Conservation (phyloP, 2,113 vertebrate genomes). For the Tauraco erythrolophus region DNA sequence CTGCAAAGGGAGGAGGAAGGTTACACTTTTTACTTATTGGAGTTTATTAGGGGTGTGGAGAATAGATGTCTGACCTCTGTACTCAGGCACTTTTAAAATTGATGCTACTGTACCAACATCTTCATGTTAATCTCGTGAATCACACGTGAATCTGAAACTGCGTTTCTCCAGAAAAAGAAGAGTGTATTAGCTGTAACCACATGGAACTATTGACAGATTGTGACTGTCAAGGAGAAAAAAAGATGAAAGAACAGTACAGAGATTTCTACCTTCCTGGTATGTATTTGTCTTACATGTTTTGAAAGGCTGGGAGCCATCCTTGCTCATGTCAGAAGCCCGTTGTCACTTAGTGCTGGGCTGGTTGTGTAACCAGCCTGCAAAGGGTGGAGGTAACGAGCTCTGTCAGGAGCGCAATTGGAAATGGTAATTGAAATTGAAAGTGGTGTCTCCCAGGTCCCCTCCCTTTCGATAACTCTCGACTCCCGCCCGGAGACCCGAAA, state of each 20-base stretch:
- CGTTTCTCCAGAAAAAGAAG: neutral
- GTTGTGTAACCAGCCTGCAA: constrained; percentile 18
- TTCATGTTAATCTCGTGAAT: neutral
- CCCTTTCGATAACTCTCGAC: constrained; percentile 24
- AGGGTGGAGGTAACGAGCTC: constrained; percentile 51
- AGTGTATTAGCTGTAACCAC: neutral
- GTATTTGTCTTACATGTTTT: neutral
- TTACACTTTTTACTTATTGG: neutral
- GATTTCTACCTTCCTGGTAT: neutral
- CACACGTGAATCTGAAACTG: fast-evolving
- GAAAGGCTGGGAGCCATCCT: neutral
- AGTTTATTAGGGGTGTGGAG: neutral
- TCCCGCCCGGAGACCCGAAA: constrained; percentile 13
- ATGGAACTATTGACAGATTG: neutral
- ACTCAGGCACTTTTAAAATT: neutral
- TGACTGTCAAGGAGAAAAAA: neutral
- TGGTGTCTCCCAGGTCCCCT: constrained; percentile 29
- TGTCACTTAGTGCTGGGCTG: constrained; percentile 2
- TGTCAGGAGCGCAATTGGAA: constrained; percentile 40
- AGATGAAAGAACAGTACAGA: neutral
- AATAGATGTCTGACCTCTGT: neutral
- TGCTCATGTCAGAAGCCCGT: neutral
- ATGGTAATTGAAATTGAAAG: constrained; percentile 74
- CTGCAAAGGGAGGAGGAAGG: neutral
- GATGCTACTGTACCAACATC: neutral